Evolutionary conservation across 2,888 invertebrate species (phyloP).

Genomic region (Nysson spinosus): DNA sequence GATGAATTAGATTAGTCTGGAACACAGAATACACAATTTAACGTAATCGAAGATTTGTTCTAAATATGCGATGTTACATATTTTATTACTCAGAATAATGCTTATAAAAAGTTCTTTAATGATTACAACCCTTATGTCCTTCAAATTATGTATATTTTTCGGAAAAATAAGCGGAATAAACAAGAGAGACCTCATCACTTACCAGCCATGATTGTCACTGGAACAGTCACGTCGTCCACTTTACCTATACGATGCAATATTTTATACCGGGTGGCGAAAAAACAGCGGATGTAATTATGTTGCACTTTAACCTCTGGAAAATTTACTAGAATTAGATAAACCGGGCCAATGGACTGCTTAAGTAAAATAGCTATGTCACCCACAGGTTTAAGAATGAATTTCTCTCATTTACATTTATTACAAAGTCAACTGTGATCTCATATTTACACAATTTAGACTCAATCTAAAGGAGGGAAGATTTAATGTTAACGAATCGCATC

Average conservation of each 20-base stretch:
- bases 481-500: too few species aligned
- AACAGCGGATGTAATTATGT: neutral
- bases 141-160: slow-evolving; percentile 9
- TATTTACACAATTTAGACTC: too few species aligned
- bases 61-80: neutral
- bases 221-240: slow-evolving; percentile 74
- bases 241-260: slow-evolving; percentile 15
- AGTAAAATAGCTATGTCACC: too few species aligned
- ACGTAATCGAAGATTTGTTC: neutral
- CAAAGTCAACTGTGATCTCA: too few species aligned
- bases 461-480: too few species aligned
- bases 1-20: slow-evolving; percentile 16
- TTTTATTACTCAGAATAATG: neutral
- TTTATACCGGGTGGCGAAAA: slow-evolving; percentile 35
- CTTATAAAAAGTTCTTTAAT: neutral
- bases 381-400: too few species aligned
- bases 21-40: slow-evolving; percentile 15
- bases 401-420: too few species aligned
- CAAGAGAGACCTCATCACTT: slow-evolving; percentile 54
- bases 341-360: neutral
- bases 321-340: neutral
- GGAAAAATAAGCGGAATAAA: slow-evolving; percentile 32
- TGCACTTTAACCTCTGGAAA: neutral
- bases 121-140: neutral
- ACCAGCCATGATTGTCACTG: slow-evolving; percentile 76